Conservation (phyloP, 2,113 vertebrate genomes). For the Chamaea fasciata region DNA sequence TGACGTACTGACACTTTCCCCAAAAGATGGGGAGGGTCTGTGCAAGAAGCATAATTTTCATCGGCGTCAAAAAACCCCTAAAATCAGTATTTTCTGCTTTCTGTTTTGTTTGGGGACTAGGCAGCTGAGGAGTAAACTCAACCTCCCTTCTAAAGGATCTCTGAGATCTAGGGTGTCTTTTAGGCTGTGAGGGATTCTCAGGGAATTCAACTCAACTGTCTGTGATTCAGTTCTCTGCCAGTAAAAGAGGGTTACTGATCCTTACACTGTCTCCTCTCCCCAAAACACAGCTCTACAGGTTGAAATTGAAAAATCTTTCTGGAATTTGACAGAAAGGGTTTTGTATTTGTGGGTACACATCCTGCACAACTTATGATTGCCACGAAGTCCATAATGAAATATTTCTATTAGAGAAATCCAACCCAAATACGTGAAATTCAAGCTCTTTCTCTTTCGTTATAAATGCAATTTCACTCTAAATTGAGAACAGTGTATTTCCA, state of each 20-base stretch:
- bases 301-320: neutral
- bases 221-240: neutral
- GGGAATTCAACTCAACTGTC: neutral
- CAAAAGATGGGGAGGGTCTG: neutral
- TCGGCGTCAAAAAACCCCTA: neutral
- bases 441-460: neutral
- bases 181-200: neutral
- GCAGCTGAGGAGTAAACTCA: neutral
- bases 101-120: neutral
- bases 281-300: neutral
- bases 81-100: neutral
- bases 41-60: neutral
- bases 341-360: neutral
- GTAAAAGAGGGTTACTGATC: neutral
- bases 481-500: neutral
- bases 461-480: neutral
- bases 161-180: neutral
- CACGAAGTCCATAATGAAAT: neutral
- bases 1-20: neutral
- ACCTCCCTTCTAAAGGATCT: neutral
- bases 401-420: neutral
- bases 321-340: neutral
- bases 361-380: accelerated
- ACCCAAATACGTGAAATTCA: neutral
- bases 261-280: neutral